Percentiles rank a stretch among this genome's conserved stretches.
Evolutionary conservation across 2,888 invertebrate genomes (phyloP).

Genomic region (Amblyjoppa proteus): DNA sequence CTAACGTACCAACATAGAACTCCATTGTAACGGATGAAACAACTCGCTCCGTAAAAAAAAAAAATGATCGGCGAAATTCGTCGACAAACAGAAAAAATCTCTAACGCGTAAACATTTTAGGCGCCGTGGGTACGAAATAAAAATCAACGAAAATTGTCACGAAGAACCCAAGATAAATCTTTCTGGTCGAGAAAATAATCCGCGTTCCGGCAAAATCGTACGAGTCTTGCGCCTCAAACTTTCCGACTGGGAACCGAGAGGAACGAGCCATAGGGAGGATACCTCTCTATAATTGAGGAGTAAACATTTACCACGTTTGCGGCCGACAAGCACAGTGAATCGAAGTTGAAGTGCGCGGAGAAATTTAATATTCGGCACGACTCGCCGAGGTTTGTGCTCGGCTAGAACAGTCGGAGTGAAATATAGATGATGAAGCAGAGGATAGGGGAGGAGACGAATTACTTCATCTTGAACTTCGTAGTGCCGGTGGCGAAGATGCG

Average conservation of each 20-base stretch:
- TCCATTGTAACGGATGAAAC: slow-evolving; percentile 28
- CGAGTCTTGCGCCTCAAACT: too few relatives aligned
- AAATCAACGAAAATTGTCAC: too few relatives aligned
- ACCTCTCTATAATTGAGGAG: neutral
- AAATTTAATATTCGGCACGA: slow-evolving; percentile 11
- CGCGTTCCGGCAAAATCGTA: too few relatives aligned
- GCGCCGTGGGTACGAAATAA: too few relatives aligned
- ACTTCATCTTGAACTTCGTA: slow-evolving; percentile 7
- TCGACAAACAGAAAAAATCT: too few relatives aligned
- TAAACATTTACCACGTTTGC: neutral
- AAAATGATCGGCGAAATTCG: too few relatives aligned
- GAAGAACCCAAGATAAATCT: too few relatives aligned
- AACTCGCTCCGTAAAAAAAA: too few relatives aligned
- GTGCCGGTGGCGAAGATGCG: neutral
- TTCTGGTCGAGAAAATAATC: too few relatives aligned
- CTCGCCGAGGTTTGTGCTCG: slow-evolving; percentile 8
- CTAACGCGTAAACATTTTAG: too few relatives aligned
- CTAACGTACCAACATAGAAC: slow-evolving; percentile 28
- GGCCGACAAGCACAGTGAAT: neutral
- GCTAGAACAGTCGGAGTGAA: slow-evolving; percentile 16
- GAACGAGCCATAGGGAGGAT: neutral
- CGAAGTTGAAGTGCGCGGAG: slow-evolving; percentile 22
- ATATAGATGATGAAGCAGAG: slow-evolving; percentile 49
- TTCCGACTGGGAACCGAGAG: too few relatives aligned
- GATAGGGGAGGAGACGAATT: slow-evolving; percentile 10